These are phyloP conservation scores for Cyprinodon tularosa DNA, from an alignment of 2,113 vertebrate genomes.

Conservation along the genomic window DNA sequence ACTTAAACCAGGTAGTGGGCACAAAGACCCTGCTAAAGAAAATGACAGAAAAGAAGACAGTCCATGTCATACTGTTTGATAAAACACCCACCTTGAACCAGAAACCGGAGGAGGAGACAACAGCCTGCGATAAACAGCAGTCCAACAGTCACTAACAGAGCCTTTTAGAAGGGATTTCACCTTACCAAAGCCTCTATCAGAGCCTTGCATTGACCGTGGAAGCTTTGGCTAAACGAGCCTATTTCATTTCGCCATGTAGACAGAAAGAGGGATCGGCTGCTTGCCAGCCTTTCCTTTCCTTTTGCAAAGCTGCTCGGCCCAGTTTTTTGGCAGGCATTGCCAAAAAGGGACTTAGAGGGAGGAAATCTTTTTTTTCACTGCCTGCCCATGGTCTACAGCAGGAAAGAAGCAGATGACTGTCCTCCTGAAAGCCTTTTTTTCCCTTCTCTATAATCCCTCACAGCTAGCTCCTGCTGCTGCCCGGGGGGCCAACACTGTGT, in stretches of 20 bases:
- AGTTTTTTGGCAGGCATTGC: slow-evolving; percentile 75
- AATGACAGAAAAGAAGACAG: slow-evolving; percentile 40
- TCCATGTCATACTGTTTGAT: slow-evolving; percentile 54
- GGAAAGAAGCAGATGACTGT: slow-evolving; percentile 79
- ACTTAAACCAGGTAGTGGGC: slow-evolving; percentile 41
- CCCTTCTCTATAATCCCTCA: slow-evolving; percentile 78
- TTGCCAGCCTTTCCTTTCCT: slow-evolving; percentile 61
- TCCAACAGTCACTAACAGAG: slow-evolving; percentile 53
- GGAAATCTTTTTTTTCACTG: slow-evolving; percentile 53
- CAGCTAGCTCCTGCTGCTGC: slow-evolving; percentile 78
- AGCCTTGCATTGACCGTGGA: slow-evolving; percentile 67
- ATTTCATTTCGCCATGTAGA: slow-evolving; percentile 75
- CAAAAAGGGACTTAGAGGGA: slow-evolving; percentile 75
- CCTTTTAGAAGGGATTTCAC: slow-evolving; percentile 67
- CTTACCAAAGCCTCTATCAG: slow-evolving; percentile 72
- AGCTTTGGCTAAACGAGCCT: slow-evolving; percentile 73
- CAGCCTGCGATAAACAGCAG: slow-evolving; percentile 43
- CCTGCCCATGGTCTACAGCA: slow-evolving; percentile 75
- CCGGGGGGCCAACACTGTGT: slow-evolving; percentile 68
- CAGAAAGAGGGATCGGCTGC: slow-evolving; percentile 75
- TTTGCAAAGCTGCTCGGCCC: slow-evolving; percentile 69
- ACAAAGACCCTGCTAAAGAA: slow-evolving; percentile 43
- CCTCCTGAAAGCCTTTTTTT: slow-evolving; percentile 74
- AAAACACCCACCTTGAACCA: slow-evolving; percentile 60
- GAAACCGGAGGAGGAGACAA: slow-evolving; percentile 53